Evolutionary conservation across 2,113 vertebrate genomes (phyloP), one percentile per base, ranked within the genome.

Genomic region (Cryptomyrus ogoouensis): DNA sequence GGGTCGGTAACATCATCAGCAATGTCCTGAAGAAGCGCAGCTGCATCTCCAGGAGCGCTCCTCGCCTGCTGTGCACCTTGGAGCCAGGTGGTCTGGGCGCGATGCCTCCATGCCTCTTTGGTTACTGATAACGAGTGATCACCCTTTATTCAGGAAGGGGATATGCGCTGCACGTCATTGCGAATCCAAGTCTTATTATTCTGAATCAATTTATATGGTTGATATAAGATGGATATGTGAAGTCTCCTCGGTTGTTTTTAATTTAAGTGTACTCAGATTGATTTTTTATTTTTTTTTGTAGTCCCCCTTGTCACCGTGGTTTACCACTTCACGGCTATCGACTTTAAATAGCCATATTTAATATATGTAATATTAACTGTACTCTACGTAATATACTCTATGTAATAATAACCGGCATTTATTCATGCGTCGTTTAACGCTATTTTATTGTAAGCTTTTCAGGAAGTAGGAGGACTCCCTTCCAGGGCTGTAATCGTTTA

Each of bases 21-120:
- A 98, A 96, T 92, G 98, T 99, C 89, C 96, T 99, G 91, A 98
- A 96, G 96, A 99, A 98, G 87, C 96, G 98, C 89, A 98, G 96
- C 96, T 97, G 97, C 93, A 99, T 99, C 88, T 97, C 98, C 70
- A 94, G 98, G 89, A 98, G 97, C 50, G 98, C 98, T 12, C 98
- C 98, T 19, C 96, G 97, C 90, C 96, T 99, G 93, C 97, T 99
- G 58, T 99, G 98, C 96, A 99, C 98, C 31, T 94, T 99, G 89
- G 98, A 99, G 94, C 98, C 98, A 97, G 98, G 98, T 99, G 96
- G 84, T 35, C 49, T 19, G 35, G 47, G 9, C 50, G 39, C 42
- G 39, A 27, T 35, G n/a, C n/a, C 15, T 9, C 31, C 5, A 1
- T 39, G 19, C 7, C 19, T 44, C 5, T 9, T 42, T 21, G 17